Evolutionary conservation across 1,140 invertebrate species (phyloP).

Genomic region (Euura lappo): DNA sequence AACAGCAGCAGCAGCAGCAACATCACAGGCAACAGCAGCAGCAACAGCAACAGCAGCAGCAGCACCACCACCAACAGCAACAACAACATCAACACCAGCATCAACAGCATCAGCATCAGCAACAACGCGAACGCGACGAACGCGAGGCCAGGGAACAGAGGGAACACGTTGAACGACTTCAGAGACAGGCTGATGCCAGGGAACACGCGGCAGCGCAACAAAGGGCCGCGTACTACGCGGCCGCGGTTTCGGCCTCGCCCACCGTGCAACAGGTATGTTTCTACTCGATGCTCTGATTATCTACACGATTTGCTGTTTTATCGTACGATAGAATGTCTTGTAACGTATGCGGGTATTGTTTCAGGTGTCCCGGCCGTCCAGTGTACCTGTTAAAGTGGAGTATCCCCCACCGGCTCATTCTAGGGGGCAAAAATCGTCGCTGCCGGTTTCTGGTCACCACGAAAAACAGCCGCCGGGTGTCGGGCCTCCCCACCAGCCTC

Average conservation of each 20-base stretch:
- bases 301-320: neutral
- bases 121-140: slow-evolving; percentile 51
- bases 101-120: slow-evolving; percentile 47
- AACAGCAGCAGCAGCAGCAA: slow-evolving; percentile 37
- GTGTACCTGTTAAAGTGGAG: slow-evolving; percentile 62
- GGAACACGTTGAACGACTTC: slow-evolving; percentile 45
- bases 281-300: neutral
- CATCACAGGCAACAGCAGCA: slow-evolving; percentile 42
- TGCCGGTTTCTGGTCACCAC: slow-evolving; percentile 45
- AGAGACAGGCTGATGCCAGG: slow-evolving; percentile 47
- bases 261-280: slow-evolving; percentile 49
- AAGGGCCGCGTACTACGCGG: slow-evolving; percentile 49
- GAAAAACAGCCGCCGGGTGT: slow-evolving; percentile 61
- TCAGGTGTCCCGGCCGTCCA: slow-evolving; percentile 55
- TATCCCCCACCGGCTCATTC: slow-evolving; percentile 68
- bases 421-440: slow-evolving; percentile 57
- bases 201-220: slow-evolving; percentile 48
- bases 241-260: slow-evolving; percentile 45
- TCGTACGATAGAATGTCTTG: neutral
- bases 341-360: neutral
- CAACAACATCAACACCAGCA: slow-evolving; percentile 33
- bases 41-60: slow-evolving; percentile 52
- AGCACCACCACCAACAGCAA: slow-evolving; percentile 43
- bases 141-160: slow-evolving; percentile 40
- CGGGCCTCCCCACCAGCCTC: slow-evolving; percentile 59